These are phyloP conservation scores for Nannoperca obscura DNA, from an alignment of 2,797 vertebrate genomes.

Conservation along the genomic window DNA sequence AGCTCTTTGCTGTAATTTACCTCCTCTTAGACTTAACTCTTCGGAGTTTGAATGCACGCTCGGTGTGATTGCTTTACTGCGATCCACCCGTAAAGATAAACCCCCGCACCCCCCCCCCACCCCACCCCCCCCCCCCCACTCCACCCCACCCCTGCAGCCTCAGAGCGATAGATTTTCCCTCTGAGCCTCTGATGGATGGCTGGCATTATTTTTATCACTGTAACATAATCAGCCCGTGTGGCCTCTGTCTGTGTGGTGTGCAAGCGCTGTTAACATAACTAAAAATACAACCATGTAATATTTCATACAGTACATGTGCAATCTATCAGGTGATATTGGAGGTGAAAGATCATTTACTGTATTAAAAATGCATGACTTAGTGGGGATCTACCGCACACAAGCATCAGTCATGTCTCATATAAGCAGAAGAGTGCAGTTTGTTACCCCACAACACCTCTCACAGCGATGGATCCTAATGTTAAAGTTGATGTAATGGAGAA, in stretches of 20 bases:
- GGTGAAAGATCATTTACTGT: slow-evolving; percentile 72
- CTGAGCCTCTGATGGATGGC: slow-evolving; percentile 65
- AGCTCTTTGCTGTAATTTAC: slow-evolving; percentile 50
- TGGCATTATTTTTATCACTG: slow-evolving; percentile 74
- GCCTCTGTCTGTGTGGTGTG: slow-evolving; percentile 47
- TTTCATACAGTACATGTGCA: slow-evolving; percentile 41
- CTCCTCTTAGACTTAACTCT: slow-evolving; percentile 37
- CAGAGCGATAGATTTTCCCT: slow-evolving; percentile 42
- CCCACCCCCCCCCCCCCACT: neutral
- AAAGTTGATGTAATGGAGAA: neutral
- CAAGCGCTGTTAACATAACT: slow-evolving; percentile 51
- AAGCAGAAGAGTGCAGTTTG: slow-evolving; percentile 17
- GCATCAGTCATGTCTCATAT: slow-evolving; percentile 46
- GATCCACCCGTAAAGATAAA: slow-evolving; percentile 50
- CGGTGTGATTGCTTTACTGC: slow-evolving; percentile 35
- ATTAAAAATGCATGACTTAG: slow-evolving; percentile 76
- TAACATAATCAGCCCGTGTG: slow-evolving; percentile 69
- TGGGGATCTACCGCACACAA: slow-evolving; percentile 39
- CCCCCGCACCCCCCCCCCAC: neutral
- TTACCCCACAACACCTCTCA: neutral
- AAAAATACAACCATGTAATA: slow-evolving; percentile 69
- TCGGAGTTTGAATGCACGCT: slow-evolving; percentile 30
- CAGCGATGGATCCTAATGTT: neutral
- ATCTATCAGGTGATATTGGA: slow-evolving; percentile 62
- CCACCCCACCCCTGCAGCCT: slow-evolving; percentile 18